Base-by-base conservation (phyloP, 2,888 invertebrate genomes). In the Pristionchus japonicus region DNA sequence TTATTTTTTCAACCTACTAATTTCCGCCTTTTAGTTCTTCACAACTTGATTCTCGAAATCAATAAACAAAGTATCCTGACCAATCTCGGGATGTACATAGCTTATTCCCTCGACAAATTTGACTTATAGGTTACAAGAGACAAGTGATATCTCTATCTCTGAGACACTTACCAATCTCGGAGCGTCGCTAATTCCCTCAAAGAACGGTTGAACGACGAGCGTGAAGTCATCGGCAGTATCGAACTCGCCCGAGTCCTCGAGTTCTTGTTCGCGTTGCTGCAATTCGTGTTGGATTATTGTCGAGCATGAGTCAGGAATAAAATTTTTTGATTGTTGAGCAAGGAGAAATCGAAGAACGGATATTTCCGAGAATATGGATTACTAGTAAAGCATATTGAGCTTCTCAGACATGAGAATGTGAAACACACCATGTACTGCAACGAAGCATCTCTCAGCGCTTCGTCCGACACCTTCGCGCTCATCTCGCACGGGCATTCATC, bases 121-220 rank as follows among this genome's bases (percentile, higher is more conserved):
- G n/a, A n/a, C n/a, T n/a, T n/a, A n/a, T n/a, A n/a, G n/a, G n/a
- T n/a, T n/a, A n/a, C n/a, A n/a, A n/a, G n/a, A n/a, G n/a, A n/a
- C n/a, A n/a, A n/a, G n/a, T n/a, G n/a, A n/a, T n/a, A n/a, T n/a
- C n/a, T n/a, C n/a, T n/a, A n/a, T n/a, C n/a, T n/a, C n/a, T n/a
- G n/a, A n/a, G n/a, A n/a, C n/a, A 1, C 70, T 37, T 4, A 77
- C 77, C 77, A 77, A 43, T 64, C 57, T 61, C 57, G 92, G 92
- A 3, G 91, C 92, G 34, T 87, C 88, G 2, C 88, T 89, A 86
- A 92, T 88, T 4, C 87, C 89, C 74, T 92, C 91, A 89, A 93
- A 91, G 90, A 93, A 93, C 23, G 93, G 93, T 74, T 93, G 93
- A 47, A 93, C 88, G 74, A 93, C 93, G 34, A 92, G 90, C 0